Conservation (phyloP, 92 coral and sea anemone genomes). For the Nematostella vectensis region DNA sequence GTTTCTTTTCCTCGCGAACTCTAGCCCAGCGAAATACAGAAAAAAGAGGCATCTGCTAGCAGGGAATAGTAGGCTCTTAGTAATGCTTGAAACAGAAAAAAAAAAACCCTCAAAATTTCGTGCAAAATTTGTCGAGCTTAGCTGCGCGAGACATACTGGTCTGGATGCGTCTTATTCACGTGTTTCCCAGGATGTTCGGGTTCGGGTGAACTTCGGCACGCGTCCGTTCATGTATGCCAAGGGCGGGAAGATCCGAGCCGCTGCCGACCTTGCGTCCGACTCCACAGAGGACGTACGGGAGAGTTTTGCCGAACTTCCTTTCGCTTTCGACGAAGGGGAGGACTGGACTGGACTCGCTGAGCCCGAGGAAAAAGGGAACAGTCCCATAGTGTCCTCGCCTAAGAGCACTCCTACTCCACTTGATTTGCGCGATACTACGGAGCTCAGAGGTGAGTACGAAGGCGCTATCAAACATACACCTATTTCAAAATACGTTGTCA, state of each 20-base stretch:
- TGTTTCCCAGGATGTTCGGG: conserved; percentile 87
- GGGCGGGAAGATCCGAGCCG: conserved; percentile 71
- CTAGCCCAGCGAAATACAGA: too few relatives aligned
- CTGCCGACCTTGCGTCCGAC: conserved; percentile 68
- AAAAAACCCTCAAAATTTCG: too few relatives aligned
- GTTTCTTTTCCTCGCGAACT: too few relatives aligned
- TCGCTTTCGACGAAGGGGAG: conserved; percentile 39
- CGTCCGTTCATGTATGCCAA: conserved; percentile 73
- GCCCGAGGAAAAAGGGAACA: not conserved
- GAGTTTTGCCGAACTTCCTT: conserved; percentile 62
- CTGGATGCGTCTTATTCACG: too few relatives aligned
- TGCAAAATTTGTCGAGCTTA: too few relatives aligned
- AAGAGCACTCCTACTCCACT: conserved; percentile 21
- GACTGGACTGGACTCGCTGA: conserved; percentile 25
- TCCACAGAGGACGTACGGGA: conserved; percentile 69
- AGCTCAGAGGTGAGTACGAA: conserved; percentile 22
- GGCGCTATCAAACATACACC: too few relatives aligned
- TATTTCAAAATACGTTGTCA: too few relatives aligned
- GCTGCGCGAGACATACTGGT: too few relatives aligned
- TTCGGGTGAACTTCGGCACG: conserved; percentile 81
- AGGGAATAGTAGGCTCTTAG: too few relatives aligned
- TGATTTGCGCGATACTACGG: conserved; percentile 3
- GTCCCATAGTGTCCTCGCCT: not conserved
- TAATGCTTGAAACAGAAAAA: too few relatives aligned
- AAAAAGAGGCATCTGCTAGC: too few relatives aligned